Evolutionary conservation across 2,113 vertebrate genomes (phyloP).

Genomic region (Thermophis baileyi): DNA sequence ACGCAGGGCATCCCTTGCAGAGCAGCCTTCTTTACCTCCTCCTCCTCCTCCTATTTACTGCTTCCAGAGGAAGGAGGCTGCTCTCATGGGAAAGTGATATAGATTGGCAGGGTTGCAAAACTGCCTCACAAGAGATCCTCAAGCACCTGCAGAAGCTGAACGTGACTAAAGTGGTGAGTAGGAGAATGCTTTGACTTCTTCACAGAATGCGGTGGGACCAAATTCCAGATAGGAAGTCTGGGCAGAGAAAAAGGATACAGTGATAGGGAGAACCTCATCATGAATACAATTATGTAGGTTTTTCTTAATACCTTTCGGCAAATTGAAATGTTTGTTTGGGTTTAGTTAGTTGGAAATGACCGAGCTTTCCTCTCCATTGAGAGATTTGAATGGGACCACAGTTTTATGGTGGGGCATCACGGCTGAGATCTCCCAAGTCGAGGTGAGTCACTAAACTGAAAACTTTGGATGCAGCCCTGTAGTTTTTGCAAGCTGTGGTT

Average conservation of each 20-base stretch:
- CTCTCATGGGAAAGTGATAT: constrained; percentile 2
- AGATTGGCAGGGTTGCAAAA: constrained; percentile 53
- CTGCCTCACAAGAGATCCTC: constrained; percentile 60
- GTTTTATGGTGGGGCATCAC: neutral
- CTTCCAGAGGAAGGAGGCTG: constrained; percentile 1
- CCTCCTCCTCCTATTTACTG: constrained; percentile 6
- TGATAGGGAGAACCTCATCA: neutral
- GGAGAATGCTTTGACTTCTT: neutral
- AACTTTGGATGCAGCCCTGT: neutral
- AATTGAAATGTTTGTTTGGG: neutral
- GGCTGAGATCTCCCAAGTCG: neutral
- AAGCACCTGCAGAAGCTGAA: constrained; percentile 25
- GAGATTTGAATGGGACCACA: neutral
- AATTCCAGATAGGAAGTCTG: neutral
- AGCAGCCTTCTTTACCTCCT: constrained; percentile 16
- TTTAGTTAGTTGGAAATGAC: neutral
- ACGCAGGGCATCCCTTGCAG: neutral
- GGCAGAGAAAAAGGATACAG: too few relatives aligned
- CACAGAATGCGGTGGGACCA: neutral
- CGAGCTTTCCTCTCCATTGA: neutral
- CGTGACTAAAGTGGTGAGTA: constrained; percentile 52
- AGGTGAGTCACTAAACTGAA: neutral
- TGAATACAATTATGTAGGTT: neutral
- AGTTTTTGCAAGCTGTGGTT: neutral
- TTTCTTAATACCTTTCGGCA: neutral